A percentile compares a stretch with the other conserved stretches of the same genome.
Evolutionary conservation across 2,113 vertebrate species (phyloP).

Genomic region (Platanista minor): DNA sequence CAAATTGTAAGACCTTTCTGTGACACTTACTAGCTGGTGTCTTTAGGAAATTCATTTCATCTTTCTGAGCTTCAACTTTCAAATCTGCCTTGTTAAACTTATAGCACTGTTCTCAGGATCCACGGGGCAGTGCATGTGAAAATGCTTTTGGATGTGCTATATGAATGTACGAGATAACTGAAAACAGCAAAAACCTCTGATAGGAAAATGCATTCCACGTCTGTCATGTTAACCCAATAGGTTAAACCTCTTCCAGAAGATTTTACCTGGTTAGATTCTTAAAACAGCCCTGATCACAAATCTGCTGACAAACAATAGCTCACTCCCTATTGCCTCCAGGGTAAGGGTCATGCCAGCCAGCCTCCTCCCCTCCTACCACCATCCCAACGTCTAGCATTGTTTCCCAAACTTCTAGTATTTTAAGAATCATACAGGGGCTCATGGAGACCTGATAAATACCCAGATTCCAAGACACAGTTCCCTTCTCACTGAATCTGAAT

Average conservation of each 20-base stretch:
- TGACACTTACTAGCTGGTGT: background rate
- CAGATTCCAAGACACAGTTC: background rate
- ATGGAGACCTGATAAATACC: background rate
- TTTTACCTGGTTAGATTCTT: background rate
- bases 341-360: too few species aligned
- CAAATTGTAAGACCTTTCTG: background rate
- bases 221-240: background rate
- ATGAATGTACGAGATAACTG: background rate
- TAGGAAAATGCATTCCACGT: background rate
- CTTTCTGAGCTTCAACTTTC: background rate
- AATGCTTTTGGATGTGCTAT: background rate
- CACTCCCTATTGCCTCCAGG: background rate
- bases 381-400: rapidly evolving
- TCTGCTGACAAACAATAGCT: too few species aligned
- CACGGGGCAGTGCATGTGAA: background rate
- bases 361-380: background rate
- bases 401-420: background rate
- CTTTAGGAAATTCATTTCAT: background rate
- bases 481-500: background rate
- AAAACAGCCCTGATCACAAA: background rate
- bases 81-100: background rate
- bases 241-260: background rate
- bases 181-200: background rate
- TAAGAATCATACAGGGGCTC: background rate
- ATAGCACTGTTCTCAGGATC: background rate